Evolutionary conservation across 1,140 invertebrate genomes (phyloP), one percentile per base, ranked within the genome.

Genomic region (Tetramorium alpestre): DNA sequence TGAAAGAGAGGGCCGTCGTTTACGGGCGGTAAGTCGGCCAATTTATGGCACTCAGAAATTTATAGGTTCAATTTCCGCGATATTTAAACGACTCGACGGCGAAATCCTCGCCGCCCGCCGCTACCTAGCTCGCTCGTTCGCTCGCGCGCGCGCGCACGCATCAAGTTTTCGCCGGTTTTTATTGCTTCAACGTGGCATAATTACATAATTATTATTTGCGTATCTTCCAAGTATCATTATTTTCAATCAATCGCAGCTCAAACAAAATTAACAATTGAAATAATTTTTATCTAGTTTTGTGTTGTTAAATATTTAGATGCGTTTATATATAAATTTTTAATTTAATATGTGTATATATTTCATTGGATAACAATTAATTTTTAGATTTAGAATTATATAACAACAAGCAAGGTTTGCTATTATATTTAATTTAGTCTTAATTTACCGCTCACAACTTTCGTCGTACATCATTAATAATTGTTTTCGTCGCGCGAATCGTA

Each of bases 1-100:
- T 38, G 78, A 76, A 60, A 76, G 62, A 86, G 73, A 67, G 47
- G 33, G 62, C 77, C 89, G 62, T 25, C 77, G 87, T 92, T 91
- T 92, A 90, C 91, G 81, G 76, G 69, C 75, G 58, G 89, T 88
- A 90, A 91, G 73, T 85, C 84, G 77, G 62, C 62, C 47, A 91
- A 95, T 94, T 94, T 94, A 94, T 92, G 92, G 93, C 89, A 69
- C 85, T 87, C 88, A 90, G 86, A 92, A 94, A 95, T 95, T 95
- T 94, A 95, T 94, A 89, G 93, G 87, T 94, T 94, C 94, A 94
- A 95, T 95, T 95, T 95, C 94, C 94, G 92, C 78, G 93, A 94
- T 94, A 93, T 94, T 93, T 91, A 93, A 93, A 92, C 88, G 77
- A 70, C 65, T 64, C 81, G 62, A 86, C 77, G 56, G 54, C 65